These are phyloP conservation scores for Ceratina australensis DNA, from an alignment of 1,140 invertebrate species.

Conservation along the genomic window DNA sequence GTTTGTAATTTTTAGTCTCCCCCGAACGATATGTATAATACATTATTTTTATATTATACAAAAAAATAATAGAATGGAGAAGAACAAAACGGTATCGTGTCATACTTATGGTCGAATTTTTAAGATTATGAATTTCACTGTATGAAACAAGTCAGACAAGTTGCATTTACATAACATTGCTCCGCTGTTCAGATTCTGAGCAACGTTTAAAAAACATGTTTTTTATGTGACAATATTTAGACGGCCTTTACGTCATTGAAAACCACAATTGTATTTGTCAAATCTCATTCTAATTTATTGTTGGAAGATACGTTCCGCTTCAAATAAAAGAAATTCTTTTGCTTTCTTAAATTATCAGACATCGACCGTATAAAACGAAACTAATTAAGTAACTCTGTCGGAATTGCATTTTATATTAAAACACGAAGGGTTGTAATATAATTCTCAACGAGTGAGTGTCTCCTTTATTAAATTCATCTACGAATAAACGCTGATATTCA, in stretches of 20 bases:
- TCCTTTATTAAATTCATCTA: constrained; percentile 38
- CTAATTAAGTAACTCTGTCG: constrained; percentile 42
- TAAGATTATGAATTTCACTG: constrained; percentile 45
- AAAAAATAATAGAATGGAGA: constrained; percentile 41
- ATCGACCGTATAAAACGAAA: constrained; percentile 30
- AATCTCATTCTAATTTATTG: constrained; percentile 52
- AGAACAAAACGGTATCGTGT: no score
- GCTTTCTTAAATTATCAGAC: constrained; percentile 13
- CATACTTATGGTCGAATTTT: constrained; percentile 18
- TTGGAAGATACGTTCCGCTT: constrained; percentile 56
- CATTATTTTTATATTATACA: constrained; percentile 63
- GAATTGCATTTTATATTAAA: constrained; percentile 57
- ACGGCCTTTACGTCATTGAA: constrained; percentile 60
- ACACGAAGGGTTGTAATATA: constrained; percentile 44
- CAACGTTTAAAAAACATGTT: constrained; percentile 51
- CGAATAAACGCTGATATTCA: constrained; percentile 36
- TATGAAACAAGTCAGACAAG: constrained; percentile 44
- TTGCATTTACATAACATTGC: constrained; percentile 54
- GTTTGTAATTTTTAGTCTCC: constrained; percentile 58
- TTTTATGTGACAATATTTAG: constrained; percentile 61
- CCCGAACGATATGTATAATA: constrained; percentile 50
- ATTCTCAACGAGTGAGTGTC: constrained; percentile 35
- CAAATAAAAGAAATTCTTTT: constrained; percentile 21
- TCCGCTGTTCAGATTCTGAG: constrained; percentile 37
- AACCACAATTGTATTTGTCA: constrained; percentile 37